Evolutionary conservation across 1,140 invertebrate genomes (phyloP), one percentile per base, ranked within the genome.

Genomic region (Chironomus striatipennis): DNA sequence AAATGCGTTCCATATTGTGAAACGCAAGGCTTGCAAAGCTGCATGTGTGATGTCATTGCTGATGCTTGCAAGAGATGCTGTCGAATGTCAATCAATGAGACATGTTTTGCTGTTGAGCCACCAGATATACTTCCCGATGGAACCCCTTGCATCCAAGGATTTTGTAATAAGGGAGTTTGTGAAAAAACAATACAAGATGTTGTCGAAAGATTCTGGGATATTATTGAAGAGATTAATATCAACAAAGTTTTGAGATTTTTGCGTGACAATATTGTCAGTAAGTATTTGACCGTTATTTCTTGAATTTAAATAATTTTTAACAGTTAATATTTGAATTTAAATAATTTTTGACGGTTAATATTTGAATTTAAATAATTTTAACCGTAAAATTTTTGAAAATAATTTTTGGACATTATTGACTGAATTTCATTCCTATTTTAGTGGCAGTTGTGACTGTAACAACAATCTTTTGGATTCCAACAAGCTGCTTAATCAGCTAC

Each of bases 161-260:
- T 96, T 82, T 98, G 96, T 81, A 95, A 96, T 82, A 92, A 93
- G 92, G 94, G 94, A n/a, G 86, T 92, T 2, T 97, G 95, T 81
- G 93, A 97, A 79, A 95, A 96, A 83, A 96, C 94, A 2, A 93
- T 97, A 76, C 94, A 97, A 83, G 94, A 97, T 80, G 93, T 97
- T 10, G 94, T 97, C 6, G 94, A 96, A 83, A 86, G 95, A 73
- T 96, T 97, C 81, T 97, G 95, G 95, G 94, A 97, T 80, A 96
- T 97, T 34, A 97, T 98, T 73, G 95, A 97, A 83, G 95, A 97
- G 79, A 96, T 97, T 43, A 96, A 96, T 79, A 95, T 97, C 47
- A 96, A 96, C 79, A 95, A 93, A 82, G 93, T 97, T 12, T 85
- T 97, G 77, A 84, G 90, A 75, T 95, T 95, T 80, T 83, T 96